A percentile compares a stretch with the other conserved stretches of the same genome.
These are phyloP conservation scores for Chlorospingus semifuscus DNA, from an alignment of 2,797 vertebrate genomes.

Conservation along the genomic window DNA sequence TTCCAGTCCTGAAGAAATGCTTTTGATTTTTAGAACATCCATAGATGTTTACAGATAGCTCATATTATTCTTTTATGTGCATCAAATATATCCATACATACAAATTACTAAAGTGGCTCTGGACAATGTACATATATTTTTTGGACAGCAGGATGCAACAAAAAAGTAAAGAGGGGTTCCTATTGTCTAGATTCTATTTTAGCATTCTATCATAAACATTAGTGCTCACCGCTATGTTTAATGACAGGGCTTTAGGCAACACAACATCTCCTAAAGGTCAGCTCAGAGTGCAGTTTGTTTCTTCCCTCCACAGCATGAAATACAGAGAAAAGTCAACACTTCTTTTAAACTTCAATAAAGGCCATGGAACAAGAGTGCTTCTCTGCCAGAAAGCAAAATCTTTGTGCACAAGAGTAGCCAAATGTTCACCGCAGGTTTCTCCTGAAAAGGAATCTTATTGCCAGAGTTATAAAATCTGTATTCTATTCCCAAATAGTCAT, in stretches of 20 bases:
- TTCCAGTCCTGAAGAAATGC: neutral
- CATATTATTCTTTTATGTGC: neutral
- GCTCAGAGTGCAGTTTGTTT: slow-evolving; percentile 49
- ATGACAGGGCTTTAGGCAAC: slow-evolving; percentile 57
- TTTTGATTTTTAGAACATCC: neutral
- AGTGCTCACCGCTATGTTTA: slow-evolving; percentile 28
- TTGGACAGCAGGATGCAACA: neutral
- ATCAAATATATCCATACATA: neutral
- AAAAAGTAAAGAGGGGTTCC: neutral
- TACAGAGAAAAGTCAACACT: slow-evolving; percentile 56
- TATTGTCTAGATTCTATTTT: slow-evolving; percentile 4
- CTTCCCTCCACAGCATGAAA: slow-evolving; percentile 35
- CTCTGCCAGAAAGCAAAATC: slow-evolving; percentile 26
- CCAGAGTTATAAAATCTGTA: neutral
- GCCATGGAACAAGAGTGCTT: slow-evolving; percentile 34
- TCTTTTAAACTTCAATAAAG: slow-evolving; percentile 75
- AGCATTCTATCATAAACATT: slow-evolving; percentile 51
- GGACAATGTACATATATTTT: neutral
- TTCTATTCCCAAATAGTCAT: neutral
- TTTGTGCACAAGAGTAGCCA: neutral
- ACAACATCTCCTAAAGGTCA: slow-evolving; percentile 70
- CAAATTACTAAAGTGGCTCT: neutral
- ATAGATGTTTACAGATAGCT: neutral
- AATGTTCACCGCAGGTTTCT: neutral
- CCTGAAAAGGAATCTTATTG: neutral